phyloP scores from a whole-genome alignment of 2,113 vertebrate genomes.

The Blennius ocellaris region DNA sequence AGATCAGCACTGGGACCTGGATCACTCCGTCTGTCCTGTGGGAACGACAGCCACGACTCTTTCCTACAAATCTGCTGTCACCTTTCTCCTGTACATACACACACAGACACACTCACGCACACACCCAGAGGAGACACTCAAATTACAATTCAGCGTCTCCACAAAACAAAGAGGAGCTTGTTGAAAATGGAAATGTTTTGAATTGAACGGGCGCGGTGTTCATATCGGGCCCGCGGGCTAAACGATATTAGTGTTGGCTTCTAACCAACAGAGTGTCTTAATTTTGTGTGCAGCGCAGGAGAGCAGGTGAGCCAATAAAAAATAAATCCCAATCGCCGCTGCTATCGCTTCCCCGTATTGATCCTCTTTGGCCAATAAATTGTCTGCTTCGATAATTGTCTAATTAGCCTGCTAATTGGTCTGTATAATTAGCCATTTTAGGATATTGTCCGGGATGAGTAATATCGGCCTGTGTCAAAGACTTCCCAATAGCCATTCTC shows the following conservation, averaged over 20 bases:
- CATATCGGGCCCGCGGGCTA: constrained; percentile 1
- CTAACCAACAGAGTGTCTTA: constrained; percentile 16
- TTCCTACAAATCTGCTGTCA: constrained; percentile 57
- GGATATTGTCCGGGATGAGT: constrained; percentile 82
- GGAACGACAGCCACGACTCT: constrained; percentile 61
- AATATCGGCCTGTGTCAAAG: constrained; percentile 77
- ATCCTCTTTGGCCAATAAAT: constrained; percentile 78
- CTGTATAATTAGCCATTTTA: constrained; percentile 86
- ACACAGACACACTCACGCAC: constrained; percentile 17
- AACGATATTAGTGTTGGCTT: neutral
- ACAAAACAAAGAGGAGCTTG: constrained; percentile 14
- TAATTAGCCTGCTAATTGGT: constrained; percentile 83
- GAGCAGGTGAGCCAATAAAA: constrained; percentile 50
- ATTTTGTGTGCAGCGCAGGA: constrained; percentile 22
- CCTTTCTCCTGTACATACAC: constrained; percentile 16
- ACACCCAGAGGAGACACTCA: constrained; percentile 37
- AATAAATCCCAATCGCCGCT: constrained; percentile 64
- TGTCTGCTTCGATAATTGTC: constrained; percentile 83
- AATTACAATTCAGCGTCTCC: constrained; percentile 21
- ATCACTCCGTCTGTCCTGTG: constrained; percentile 68
- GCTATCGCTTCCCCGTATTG: constrained; percentile 65
- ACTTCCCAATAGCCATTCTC: constrained; percentile 59
- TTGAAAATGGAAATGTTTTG: constrained; percentile 25
- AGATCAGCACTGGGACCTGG: constrained; percentile 70
- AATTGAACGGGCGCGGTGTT: constrained; percentile 4